phyloP scores from a whole-genome alignment of 1,140 invertebrate genomes.

The Zaprionus tsacasi region DNA sequence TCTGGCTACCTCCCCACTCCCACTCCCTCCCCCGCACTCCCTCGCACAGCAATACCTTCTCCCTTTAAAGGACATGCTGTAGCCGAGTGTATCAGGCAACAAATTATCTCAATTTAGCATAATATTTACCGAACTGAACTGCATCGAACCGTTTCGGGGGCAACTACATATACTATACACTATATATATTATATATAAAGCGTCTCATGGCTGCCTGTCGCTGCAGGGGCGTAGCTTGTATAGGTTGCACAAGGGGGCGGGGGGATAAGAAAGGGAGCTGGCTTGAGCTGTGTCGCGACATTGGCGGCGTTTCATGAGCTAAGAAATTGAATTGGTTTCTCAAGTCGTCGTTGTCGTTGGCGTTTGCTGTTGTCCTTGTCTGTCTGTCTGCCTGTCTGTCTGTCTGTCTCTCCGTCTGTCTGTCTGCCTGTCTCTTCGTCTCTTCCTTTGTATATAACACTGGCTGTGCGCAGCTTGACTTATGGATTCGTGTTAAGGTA shows the following conservation, averaged over 20 bases:
- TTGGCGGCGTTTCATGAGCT: constrained; percentile 68
- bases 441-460: constrained; percentile 2
- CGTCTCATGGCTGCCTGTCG: constrained; percentile 20
- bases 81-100: constrained; percentile 55
- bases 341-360: constrained; percentile 44
- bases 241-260: no score
- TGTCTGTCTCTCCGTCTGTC: constrained; percentile 3
- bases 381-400: constrained; percentile 1
- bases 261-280: background rate
- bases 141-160: constrained; percentile 64
- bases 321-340: constrained; percentile 77
- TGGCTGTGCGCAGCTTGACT: background rate
- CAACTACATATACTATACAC: constrained; percentile 6
- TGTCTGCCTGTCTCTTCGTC: constrained; percentile 14
- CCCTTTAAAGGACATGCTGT: background rate
- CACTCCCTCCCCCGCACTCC: background rate
- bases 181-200: background rate
- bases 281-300: constrained; percentile 47
- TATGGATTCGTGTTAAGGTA: background rate
- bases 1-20: constrained; percentile 20
- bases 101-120: constrained; percentile 82
- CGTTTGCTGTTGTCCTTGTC: constrained; percentile 26
- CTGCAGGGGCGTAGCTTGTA: background rate
- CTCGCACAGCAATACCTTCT: background rate
- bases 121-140: constrained; percentile 77